Conservation (phyloP, 1,140 invertebrate species). For the Meloidogyne exigua region DNA sequence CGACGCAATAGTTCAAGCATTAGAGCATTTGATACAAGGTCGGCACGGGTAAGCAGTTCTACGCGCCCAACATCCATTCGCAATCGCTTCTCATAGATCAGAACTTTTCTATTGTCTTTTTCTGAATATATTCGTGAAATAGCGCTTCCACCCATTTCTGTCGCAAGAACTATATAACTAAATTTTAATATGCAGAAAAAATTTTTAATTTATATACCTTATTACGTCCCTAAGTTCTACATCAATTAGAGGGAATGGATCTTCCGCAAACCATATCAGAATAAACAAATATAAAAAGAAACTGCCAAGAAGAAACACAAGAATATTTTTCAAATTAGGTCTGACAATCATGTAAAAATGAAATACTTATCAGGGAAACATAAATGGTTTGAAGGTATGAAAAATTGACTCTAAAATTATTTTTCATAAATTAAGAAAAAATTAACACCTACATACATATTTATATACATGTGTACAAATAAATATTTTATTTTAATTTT, state of each 20-base stretch:
- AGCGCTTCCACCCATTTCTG: slow-evolving; percentile 61
- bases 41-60: slow-evolving; percentile 57
- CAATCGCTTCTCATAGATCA: slow-evolving; percentile 43
- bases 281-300: slow-evolving; percentile 3
- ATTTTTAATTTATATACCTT: neutral
- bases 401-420: no score
- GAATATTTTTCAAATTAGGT: slow-evolving; percentile 9
- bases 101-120: slow-evolving; percentile 33
- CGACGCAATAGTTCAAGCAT: slow-evolving; percentile 54
- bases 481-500: neutral
- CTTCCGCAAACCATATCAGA: neutral
- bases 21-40: slow-evolving; percentile 60
- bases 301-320: neutral
- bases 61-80: slow-evolving; percentile 59
- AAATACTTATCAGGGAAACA: no score
- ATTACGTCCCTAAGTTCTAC: neutral
- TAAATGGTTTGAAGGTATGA: no score
- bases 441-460: no score
- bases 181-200: slow-evolving; percentile 17
- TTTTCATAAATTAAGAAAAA: no score
- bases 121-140: slow-evolving; percentile 52
- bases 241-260: neutral
- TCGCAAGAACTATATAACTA: slow-evolving; percentile 59
- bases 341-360: neutral
- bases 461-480: no score